Base-by-base conservation (phyloP, 2,888 invertebrate species). In the Congeria kusceri region DNA sequence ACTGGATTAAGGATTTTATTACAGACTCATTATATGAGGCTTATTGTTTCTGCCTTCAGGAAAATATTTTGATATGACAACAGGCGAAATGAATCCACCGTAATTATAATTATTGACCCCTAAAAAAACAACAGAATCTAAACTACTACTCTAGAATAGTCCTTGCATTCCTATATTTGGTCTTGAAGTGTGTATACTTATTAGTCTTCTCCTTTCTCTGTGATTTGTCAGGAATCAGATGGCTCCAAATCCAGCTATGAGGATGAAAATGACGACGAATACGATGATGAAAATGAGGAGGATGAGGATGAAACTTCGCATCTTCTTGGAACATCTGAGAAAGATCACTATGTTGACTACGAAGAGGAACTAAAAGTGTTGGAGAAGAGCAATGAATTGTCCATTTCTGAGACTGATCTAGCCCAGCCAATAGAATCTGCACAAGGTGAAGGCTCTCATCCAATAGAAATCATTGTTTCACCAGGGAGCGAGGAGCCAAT, bases 161-260 rank as follows among this genome's bases (percentile, higher is more conserved):
- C n/a, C n/a, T n/a, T n/a, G n/a, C n/a, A n/a, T n/a, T n/a, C n/a
- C n/a, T n/a, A n/a, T n/a, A n/a, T n/a, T n/a, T n/a, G n/a, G n/a
- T n/a, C n/a, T n/a, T n/a, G n/a, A n/a, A n/a, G n/a, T n/a, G n/a
- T n/a, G n/a, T n/a, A n/a, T n/a, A n/a, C n/a, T n/a, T n/a, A n/a
- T n/a, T n/a, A n/a, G n/a, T n/a, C n/a, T n/a, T n/a, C n/a, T n/a
- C n/a, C n/a, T 32, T 4, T 32, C 11, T 32, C 32, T 39, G 39
- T 39, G 1, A 9, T 39, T 9, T 53, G 39, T 29, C 56, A 49
- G 63, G 32, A 63, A 27, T 64, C 71, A 11, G 73, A 39, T 53
- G 69, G 69, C 1, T 53, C 68, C 11, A 69, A 57, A 20, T 69
- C 64, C 53, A 53, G 58, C 27, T 39, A n/a, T 20, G 70, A 70